A percentile compares a stretch with the other conserved stretches of the same genome.
These are phyloP conservation scores for Tragelaphus eurycerus DNA, from an alignment of 2,797 vertebrate genomes.

Conservation along the genomic window DNA sequence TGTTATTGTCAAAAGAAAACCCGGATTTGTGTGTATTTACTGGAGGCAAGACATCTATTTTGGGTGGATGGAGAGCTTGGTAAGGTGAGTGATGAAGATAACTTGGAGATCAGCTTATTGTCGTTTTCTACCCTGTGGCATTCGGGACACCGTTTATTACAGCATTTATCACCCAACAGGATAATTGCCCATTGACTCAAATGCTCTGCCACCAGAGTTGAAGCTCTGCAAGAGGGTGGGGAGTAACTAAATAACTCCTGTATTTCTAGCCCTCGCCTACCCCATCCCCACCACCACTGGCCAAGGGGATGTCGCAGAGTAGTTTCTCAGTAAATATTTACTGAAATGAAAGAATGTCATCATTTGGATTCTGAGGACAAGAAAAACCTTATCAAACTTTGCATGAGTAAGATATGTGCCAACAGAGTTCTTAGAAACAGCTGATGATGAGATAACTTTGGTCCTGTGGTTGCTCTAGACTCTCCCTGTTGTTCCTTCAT, in stretches of 20 bases:
- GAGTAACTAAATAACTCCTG: not conserved
- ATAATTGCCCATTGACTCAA: not conserved
- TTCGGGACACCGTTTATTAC: not conserved
- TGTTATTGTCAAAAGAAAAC: constrained; percentile 4
- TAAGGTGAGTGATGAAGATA: not conserved
- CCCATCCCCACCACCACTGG: fast-evolving
- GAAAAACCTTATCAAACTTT: not conserved
- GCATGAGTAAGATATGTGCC: not conserved
- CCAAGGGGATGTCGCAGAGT: not conserved
- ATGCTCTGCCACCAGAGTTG: not conserved
- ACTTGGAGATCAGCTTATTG: not conserved
- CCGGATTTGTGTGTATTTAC: not conserved
- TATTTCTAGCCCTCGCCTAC: fast-evolving
- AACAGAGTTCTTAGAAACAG: not conserved
- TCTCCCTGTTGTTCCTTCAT: not conserved
- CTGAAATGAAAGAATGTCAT: not conserved
- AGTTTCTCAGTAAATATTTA: not conserved
- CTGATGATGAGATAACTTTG: too few species aligned
- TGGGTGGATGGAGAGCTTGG: not conserved
- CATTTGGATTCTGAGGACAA: not conserved
- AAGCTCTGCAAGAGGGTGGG: not conserved
- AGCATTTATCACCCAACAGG: not conserved
- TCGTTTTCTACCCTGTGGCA: not conserved
- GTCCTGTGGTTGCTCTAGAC: not conserved
- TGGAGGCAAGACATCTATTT: not conserved